Base-by-base conservation (phyloP, 37 sponge, comb jelly and placozoan species). In the Halisarca cf. caerulea region DNA sequence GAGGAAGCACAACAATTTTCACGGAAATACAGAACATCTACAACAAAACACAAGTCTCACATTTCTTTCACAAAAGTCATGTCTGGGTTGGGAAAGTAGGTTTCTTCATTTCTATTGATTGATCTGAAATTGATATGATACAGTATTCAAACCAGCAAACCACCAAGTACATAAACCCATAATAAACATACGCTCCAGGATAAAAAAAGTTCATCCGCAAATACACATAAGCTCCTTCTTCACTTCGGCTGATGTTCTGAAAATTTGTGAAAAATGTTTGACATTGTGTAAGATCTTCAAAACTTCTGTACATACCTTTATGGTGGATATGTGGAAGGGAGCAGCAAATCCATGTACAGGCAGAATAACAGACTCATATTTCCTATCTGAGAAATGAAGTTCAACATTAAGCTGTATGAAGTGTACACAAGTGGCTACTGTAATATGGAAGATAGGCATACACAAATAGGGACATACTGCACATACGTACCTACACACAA, bases 191-290 rank as follows among this genome's bases (percentile, higher is more conserved):
- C 93, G 82, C 88, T 54, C 97, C 97, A 18, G 97, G 97, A 72
- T 79, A 85, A 89, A 90, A 95, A 86, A 99, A 92, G 78, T 99
- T 99, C 39, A 95, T 87, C 28, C 99, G 86, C 20, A 99, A 86
- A 84, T 99, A 99, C 20, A 82, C 84, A 70, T 92, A 96, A 70
- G 92, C 92, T 24, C 99, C 99, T 78, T 99, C 97, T 53, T 96
- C 99, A 85, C 94, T 96, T 68, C 92, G 91, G 80, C 99, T 97
- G 82, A 92, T 88, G 79, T 94, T 99, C 97, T 94, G 66, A n/a
- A 42, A n/a, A 0, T n/a, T n/a, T n/a, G n/a, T n/a, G n/a, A 78
- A 80, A 37, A 0, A 85, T 17, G 3, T n/a, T n/a, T n/a, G n/a
- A n/a, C n/a, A n/a, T n/a, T n/a, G n/a, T n/a, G n/a, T n/a, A n/a